Evolutionary conservation across 30 jellyfish, hydroid and myxozoan genomes (phyloP), one percentile per base, ranked within the genome.

Genomic region (Haliclystus octoradiatus): DNA sequence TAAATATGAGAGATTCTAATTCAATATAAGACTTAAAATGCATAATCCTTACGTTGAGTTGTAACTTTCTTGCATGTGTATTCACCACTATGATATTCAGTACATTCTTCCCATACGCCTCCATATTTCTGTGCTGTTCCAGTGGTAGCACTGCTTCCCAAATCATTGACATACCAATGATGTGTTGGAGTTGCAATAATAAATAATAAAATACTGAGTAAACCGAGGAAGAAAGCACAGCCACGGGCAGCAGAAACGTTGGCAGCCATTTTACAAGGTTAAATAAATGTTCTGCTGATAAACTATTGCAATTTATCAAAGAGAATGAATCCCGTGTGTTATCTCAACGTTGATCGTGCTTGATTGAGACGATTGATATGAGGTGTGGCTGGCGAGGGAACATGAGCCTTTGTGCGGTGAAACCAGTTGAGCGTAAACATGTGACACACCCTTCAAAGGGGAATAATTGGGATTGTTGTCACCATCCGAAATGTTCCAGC

Each of bases 121-220:
- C 89, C 89, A 68, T 84, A 77, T 31, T 28, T 26, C 34, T 66
- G 57, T 1, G 47, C 29, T 1, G 84, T 72, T 32, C 50, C 84
- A 47, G 70, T 77, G 49, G 60, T 34, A 31, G 35, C 64, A 23
- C 27, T 26, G 33, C 25, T 66, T 1, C 23, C 5, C 71, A 49
- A 66, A 34, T 65, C 27, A 29, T 2, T 7, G 25, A 46, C 50
- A 40, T 35, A 77, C 95, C 95, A 84, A 49, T 84, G 93, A 50
- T 84, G 95, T 0, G 95, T 84, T 61, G 95, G 93, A 4, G 89
- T 71, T 57, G 95, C 88, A 33, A 73, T 64, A 29, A 84, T 65
- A 24, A 84, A 23, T 62, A 84, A 78, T 30, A 84, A 49, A 25
- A 72, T 34, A 49, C 93, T 91, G 19, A 72, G 53, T 1, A 84